Evolutionary conservation across 2,888 invertebrate species (phyloP), one percentile per base, ranked within the genome.

Genomic region (Rhaphigaster nebulosa): DNA sequence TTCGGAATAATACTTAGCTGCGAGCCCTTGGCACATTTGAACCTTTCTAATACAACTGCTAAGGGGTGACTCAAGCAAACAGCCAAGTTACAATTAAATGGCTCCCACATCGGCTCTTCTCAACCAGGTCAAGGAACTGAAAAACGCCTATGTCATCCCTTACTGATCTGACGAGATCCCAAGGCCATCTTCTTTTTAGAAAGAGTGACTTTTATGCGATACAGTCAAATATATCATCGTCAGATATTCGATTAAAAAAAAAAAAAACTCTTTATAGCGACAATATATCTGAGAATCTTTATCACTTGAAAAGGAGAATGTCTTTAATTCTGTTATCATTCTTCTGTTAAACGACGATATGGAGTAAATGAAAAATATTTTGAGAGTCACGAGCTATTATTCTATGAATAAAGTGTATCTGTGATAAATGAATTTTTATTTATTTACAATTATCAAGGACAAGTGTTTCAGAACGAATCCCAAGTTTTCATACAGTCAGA

Each of bases 51-150:
- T 84, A 20, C 84, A 6, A 15, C 65, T 20, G 26, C 84, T 38
- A 38, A 50, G 45, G 84, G 84, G 84, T 84, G 84, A 84, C 45
- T 84, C 84, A 84, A 50, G n/a, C 84, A n/a, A 41, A 84, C n/a
- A 38, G 70, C 34, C 12, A 45, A 84, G 84, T 84, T 84, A 26
- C 84, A 84, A 84, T 84, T 84, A 84, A 84, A 84, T 84, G 1
- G 84, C 84, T 84, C 84, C 45, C 45, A 50, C n/a, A n/a, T 3
- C 45, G n/a, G n/a, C 5, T 50, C 45, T n/a, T 41, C 84, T 50
- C 41, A 84, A 84, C n/a, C 84, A 45, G 84, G 84, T 84, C 84
- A 84, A 84, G 84, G 84, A 18, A 45, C 45, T 84, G 45, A n/a
- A 84, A 84, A 80, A 84, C 1, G n/a, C 84, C 45, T 41, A 45